Percentiles rank a stretch among this genome's conserved stretches.
These are phyloP conservation scores for Diarsia brunnea DNA, from an alignment of 2,888 invertebrate genomes.

Conservation along the genomic window DNA sequence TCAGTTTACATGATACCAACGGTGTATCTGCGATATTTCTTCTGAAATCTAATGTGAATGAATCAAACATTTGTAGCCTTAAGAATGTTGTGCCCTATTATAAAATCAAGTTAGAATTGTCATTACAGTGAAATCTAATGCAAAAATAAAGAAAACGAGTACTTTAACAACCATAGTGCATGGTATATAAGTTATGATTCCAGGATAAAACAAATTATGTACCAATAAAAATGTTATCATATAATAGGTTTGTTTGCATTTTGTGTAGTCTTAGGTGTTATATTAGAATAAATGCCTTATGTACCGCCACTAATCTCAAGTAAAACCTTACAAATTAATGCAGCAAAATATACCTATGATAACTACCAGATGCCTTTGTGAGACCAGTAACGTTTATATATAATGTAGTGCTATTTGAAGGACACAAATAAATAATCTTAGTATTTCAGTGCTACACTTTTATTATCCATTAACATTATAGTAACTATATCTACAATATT, in stretches of 20 bases:
- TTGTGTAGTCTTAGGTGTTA: slow-evolving; percentile 66
- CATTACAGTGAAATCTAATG: slow-evolving; percentile 14
- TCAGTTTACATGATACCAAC: slow-evolving; percentile 23
- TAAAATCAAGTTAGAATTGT: slow-evolving; percentile 2
- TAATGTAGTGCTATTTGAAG: slow-evolving; percentile 51
- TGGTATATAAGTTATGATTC: slow-evolving; percentile 52
- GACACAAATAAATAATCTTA: slow-evolving; percentile 54
- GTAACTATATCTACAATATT: slow-evolving; percentile 6
- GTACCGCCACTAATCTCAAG: slow-evolving; percentile 2
- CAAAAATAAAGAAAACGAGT: slow-evolving; percentile 27
- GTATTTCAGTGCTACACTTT: slow-evolving; percentile 35
- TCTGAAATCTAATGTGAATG: slow-evolving; percentile 29
- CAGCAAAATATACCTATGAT: slow-evolving; percentile 13
- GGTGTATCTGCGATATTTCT: slow-evolving; percentile 11
- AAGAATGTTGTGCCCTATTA: slow-evolving; percentile 10
- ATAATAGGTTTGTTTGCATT: slow-evolving; percentile 71
- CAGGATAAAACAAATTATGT: slow-evolving; percentile 45
- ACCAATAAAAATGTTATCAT: slow-evolving; percentile 67
- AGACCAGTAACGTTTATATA: slow-evolving; percentile 43
- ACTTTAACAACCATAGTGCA: slow-evolving; percentile 12
- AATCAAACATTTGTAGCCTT: slow-evolving; percentile 12
- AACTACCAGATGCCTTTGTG: slow-evolving; percentile 60
- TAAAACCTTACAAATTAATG: slow-evolving; percentile 24
- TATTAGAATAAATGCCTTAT: slow-evolving; percentile 54
- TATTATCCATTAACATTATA: slow-evolving; percentile 12